Conservation (phyloP, 2,113 vertebrate species). For the Thermophis baileyi region DNA sequence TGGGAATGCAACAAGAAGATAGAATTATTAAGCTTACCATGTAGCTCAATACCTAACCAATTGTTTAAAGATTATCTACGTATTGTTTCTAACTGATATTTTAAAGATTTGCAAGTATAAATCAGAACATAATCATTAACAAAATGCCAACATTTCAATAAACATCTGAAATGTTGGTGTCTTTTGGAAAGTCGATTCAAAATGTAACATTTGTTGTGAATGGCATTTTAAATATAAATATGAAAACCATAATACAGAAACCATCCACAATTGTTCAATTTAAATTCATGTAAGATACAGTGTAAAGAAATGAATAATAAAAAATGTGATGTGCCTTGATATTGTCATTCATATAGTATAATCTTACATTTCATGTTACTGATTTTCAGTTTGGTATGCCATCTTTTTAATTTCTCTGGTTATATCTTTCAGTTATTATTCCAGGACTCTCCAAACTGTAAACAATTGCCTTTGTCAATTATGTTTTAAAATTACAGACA, state of each 20-base stretch:
- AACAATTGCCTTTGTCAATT: not conserved
- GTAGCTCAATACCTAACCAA: not conserved
- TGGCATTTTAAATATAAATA: not conserved
- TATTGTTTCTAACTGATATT: not conserved
- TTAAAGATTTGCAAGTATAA: not conserved
- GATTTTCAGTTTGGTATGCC: not conserved
- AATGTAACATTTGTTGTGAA: not conserved
- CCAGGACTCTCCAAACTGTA: not conserved
- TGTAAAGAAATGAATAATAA: not conserved
- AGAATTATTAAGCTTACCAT: not conserved
- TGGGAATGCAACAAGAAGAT: not conserved
- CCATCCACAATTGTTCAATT: not conserved
- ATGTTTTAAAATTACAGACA: not conserved
- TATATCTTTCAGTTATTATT: not conserved
- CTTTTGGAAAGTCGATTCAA: not conserved
- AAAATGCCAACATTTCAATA: not conserved
- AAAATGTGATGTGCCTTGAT: not conserved
- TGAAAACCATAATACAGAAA: not conserved
- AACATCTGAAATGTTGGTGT: not conserved
- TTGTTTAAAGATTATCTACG: not conserved
- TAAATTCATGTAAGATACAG: not conserved
- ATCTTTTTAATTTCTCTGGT: not conserved
- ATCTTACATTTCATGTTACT: not conserved
- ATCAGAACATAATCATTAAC: not conserved
- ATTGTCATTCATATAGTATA: not conserved